Conservation (phyloP, 2,888 invertebrate species). For the Achlya flavicornis region DNA sequence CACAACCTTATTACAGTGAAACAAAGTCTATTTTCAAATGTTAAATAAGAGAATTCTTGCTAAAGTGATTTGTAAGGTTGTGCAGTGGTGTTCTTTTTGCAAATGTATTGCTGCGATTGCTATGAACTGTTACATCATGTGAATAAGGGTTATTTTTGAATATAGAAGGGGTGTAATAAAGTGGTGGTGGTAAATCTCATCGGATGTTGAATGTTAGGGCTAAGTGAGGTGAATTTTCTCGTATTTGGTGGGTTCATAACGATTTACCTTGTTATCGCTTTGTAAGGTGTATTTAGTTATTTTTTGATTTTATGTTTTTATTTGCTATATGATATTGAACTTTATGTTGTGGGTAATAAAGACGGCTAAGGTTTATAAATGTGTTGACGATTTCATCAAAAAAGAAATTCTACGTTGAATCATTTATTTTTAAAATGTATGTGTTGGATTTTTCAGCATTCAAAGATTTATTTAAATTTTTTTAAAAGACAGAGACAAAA, state of each 20-base stretch:
- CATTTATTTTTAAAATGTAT: neutral
- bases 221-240: constrained; percentile 29
- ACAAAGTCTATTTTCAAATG: neutral
- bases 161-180: neutral
- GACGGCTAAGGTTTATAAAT: too few relatives aligned
- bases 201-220: constrained; percentile 49
- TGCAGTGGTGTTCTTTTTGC: constrained; percentile 5
- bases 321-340: neutral
- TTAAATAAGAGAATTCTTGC: neutral
- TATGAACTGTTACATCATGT: constrained; percentile 14
- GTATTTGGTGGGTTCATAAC: constrained; percentile 50
- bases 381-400: too few relatives aligned
- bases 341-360: neutral
- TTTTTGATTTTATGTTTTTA: neutral
- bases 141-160: constrained; percentile 25
- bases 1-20: constrained; percentile 4
- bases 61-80: constrained; percentile 11
- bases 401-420: neutral
- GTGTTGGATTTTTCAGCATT: neutral
- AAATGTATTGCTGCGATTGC: constrained; percentile 19
- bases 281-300: constrained; percentile 20
- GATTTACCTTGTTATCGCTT: constrained; percentile 54
- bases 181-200: constrained; percentile 38
- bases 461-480: too few relatives aligned
- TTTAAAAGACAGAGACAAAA: too few relatives aligned